These are phyloP conservation scores for Gymnothorax reevesii DNA, from an alignment of 2,797 vertebrate genomes.

Conservation along the genomic window DNA sequence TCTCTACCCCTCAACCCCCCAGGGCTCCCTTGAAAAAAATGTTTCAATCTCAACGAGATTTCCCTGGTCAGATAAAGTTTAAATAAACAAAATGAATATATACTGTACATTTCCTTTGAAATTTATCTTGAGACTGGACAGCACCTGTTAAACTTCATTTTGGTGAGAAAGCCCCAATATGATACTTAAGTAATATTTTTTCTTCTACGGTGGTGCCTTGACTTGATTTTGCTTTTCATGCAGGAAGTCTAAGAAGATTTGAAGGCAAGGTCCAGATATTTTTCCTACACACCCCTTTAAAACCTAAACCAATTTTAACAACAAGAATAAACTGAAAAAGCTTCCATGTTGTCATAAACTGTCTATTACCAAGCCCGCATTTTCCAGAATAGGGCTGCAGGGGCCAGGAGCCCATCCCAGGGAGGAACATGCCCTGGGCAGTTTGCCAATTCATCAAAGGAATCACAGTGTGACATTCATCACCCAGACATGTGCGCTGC, in stretches of 20 bases:
- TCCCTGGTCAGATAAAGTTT: too few species aligned
- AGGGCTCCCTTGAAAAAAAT: too few species aligned
- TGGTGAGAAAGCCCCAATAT: neutral
- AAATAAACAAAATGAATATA: neutral
- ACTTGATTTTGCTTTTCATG: neutral
- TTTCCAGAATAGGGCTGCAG: too few species aligned
- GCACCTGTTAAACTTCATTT: neutral
- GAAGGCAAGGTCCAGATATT: neutral
- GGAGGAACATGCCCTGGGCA: too few species aligned
- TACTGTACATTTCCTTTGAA: neutral
- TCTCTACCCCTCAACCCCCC: too few species aligned
- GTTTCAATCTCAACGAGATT: too few species aligned
- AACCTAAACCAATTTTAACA: neutral
- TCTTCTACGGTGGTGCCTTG: neutral
- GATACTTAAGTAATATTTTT: neutral
- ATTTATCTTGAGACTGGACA: neutral
- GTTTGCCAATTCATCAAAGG: too few species aligned
- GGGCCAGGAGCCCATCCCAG: too few species aligned
- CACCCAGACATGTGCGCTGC: too few species aligned
- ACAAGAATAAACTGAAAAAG: neutral
- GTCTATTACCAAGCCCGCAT: too few species aligned
- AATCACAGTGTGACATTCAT: too few species aligned
- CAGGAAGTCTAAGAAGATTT: neutral
- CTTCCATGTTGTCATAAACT: too few species aligned
- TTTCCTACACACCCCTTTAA: neutral